Conservation (phyloP, 2,113 vertebrate genomes). For the Capreolus pygargus region DNA sequence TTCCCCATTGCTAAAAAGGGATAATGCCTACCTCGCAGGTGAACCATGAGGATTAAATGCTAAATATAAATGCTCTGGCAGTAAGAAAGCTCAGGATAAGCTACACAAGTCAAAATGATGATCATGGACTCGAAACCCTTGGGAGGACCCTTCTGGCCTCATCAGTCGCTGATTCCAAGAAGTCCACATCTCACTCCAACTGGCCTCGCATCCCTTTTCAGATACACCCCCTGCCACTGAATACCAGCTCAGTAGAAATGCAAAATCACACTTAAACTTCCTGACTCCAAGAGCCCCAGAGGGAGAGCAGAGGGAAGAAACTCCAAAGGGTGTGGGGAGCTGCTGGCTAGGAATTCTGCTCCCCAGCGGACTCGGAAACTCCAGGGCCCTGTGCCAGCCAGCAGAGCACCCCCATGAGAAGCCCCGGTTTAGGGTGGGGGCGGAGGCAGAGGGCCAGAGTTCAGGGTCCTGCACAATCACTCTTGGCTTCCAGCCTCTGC, state of each 20-base stretch:
- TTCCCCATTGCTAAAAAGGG: not conserved
- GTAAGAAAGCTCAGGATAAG: constrained; percentile 34
- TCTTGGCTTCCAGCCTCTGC: constrained; percentile 78
- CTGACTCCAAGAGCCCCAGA: constrained; percentile 53
- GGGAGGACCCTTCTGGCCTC: constrained; percentile 59
- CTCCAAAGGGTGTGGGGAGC: not conserved
- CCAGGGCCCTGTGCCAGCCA: constrained; percentile 72
- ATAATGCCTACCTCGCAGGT: constrained; percentile 19
- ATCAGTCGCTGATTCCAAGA: constrained; percentile 49
- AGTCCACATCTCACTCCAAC: not conserved
- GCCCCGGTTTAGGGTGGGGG: constrained; percentile 69
- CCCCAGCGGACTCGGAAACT: constrained; percentile 66
- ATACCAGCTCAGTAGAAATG: constrained; percentile 63
- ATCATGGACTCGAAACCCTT: constrained; percentile 29
- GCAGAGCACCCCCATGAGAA: constrained; percentile 64
- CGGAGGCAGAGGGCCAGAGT: constrained; percentile 73
- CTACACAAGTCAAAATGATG: constrained; percentile 53
- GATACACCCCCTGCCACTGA: constrained; percentile 14
- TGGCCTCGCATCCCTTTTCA: constrained; percentile 41
- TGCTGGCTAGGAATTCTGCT: constrained; percentile 56
- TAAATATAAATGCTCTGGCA: constrained; percentile 54
- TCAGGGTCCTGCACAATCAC: constrained; percentile 71
- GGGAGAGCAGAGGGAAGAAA: constrained; percentile 65
- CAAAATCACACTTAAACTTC: constrained; percentile 71
- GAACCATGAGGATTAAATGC: constrained; percentile 12